Percentiles rank a stretch among this genome's conserved stretches.
Evolutionary conservation across 2,888 invertebrate species (phyloP).

Genomic region (Zele albiditarsus): DNA sequence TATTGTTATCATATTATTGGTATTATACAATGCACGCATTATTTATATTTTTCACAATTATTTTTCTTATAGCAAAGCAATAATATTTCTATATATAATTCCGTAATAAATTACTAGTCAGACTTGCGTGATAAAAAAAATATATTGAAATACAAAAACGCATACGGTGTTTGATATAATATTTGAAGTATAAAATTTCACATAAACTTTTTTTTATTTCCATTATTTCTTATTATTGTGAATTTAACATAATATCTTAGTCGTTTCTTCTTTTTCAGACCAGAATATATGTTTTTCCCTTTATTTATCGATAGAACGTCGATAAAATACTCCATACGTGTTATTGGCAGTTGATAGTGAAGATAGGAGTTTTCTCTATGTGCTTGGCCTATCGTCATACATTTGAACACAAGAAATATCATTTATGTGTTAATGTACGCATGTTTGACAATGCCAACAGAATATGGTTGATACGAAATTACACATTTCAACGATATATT

Average conservation of each 20-base stretch:
- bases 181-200: not conserved
- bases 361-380: not conserved
- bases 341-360: not conserved
- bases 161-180: not conserved
- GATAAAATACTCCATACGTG: not conserved
- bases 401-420: not conserved
- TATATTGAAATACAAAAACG: conserved; percentile 33
- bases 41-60: not conserved
- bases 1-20: not conserved
- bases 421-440: not conserved
- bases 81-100: conserved; percentile 1
- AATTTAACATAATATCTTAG: not conserved
- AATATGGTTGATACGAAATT: not conserved
- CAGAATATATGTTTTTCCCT: not conserved
- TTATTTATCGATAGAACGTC: not conserved
- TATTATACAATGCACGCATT: not conserved
- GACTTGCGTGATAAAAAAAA: conserved; percentile 35
- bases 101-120: conserved; percentile 39
- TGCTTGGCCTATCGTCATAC: not conserved
- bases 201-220: not conserved
- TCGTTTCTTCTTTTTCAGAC: not conserved
- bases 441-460: not conserved
- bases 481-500: conserved; percentile 15
- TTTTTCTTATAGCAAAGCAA: not conserved
- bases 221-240: not conserved